Evolutionary conservation across 2,888 invertebrate genomes (phyloP).

Genomic region (Odontocerum albicorne): DNA sequence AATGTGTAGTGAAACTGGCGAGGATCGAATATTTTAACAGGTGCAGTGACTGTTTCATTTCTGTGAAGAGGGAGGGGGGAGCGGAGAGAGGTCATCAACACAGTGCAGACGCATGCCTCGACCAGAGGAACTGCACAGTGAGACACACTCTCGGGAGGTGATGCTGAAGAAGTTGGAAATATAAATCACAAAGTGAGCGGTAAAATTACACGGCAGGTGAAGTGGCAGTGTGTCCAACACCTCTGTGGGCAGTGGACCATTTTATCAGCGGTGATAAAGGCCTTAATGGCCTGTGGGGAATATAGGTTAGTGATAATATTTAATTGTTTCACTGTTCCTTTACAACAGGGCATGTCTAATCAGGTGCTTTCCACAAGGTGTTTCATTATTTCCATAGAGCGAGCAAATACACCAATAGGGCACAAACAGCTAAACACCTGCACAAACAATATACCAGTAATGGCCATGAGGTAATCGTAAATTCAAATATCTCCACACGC

Average conservation of each 20-base stretch:
- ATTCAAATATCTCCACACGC: conserved; percentile 17
- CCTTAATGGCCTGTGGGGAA: conserved; percentile 8
- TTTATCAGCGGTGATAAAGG: conserved; percentile 28
- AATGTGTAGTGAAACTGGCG: no score
- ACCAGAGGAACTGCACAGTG: no score
- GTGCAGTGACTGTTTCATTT: no score
- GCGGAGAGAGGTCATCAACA: no score
- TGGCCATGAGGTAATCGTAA: conserved; percentile 27
- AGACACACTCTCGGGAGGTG: no score
- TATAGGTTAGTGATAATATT: conserved; percentile 36
- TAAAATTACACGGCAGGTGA: conserved; percentile 10
- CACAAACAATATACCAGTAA: conserved; percentile 24
- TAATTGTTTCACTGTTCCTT: conserved; percentile 30
- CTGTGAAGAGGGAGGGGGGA: no score
- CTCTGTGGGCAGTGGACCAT: neutral
- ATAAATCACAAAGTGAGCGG: no score
- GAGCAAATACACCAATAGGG: neutral
- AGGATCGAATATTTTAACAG: no score
- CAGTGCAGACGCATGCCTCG: no score
- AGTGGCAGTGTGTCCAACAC: neutral
- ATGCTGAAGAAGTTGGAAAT: no score
- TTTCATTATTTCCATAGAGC: conserved; percentile 10
- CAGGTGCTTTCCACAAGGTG: conserved; percentile 33
- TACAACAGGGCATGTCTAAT: conserved; percentile 32
- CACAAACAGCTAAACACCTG: conserved; percentile 27